A percentile compares a stretch with the other conserved stretches of the same genome.
phyloP scores from a whole-genome alignment of 2,113 vertebrate genomes.

The Pachypanchax playfairii region DNA sequence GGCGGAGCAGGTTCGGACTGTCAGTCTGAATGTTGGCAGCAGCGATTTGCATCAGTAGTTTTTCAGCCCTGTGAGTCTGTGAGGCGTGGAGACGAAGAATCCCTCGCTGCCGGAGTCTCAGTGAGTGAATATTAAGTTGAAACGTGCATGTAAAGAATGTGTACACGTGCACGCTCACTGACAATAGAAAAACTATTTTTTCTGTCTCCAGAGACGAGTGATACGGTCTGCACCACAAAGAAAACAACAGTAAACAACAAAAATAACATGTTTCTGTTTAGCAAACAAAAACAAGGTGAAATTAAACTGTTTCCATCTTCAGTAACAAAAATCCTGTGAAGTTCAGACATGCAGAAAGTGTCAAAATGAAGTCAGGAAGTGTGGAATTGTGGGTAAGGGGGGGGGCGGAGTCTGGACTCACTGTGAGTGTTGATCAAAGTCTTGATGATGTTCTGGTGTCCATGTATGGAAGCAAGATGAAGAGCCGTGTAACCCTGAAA shows the following conservation, averaged over 20 bases:
- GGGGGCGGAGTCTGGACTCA: conserved; percentile 42
- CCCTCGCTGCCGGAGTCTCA: conserved; percentile 24
- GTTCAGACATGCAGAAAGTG: too few species aligned
- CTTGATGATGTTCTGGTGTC: conserved; percentile 64
- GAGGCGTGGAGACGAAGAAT: conserved; percentile 35
- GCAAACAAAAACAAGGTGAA: too few species aligned
- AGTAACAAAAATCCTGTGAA: too few species aligned
- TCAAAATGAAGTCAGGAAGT: too few species aligned
- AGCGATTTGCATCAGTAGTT: conserved; percentile 47
- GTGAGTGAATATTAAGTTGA: conserved; percentile 34
- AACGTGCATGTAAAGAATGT: conserved; percentile 17
- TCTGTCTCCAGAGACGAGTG: background rate
- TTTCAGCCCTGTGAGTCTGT: conserved; percentile 4
- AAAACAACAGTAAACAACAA: too few species aligned
- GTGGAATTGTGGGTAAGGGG: too few species aligned
- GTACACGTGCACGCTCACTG: background rate
- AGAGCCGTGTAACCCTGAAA: conserved; percentile 77
- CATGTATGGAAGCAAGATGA: conserved; percentile 77
- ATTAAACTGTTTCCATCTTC: too few species aligned
- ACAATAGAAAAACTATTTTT: too few species aligned
- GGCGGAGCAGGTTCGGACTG: conserved; percentile 9
- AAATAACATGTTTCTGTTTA: too few species aligned
- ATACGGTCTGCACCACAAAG: too few species aligned
- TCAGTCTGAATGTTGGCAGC: conserved; percentile 74
- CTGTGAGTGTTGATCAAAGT: conserved; percentile 67